Evolutionary conservation across 2,113 vertebrate genomes (phyloP), one percentile per base, ranked within the genome.

Genomic region (Ancistrus triradiatus): DNA sequence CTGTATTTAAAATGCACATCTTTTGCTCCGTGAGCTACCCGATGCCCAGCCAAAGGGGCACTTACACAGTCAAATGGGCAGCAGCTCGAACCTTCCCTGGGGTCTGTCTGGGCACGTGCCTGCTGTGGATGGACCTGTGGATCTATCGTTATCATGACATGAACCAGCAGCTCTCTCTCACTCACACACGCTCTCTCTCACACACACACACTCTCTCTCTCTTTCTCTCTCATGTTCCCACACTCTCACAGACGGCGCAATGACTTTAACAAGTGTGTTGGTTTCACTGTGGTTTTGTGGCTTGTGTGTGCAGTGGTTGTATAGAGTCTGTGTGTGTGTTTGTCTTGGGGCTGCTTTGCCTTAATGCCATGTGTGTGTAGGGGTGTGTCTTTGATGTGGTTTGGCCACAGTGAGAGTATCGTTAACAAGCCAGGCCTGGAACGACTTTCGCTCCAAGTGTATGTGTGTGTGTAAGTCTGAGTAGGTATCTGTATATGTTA

Each of bases 381-480:
- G 68, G 61, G 71, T 72, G 60, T 49, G 14, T 60, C 46, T 73
- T 56, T 73, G 71, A 73, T 73, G 71, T 73, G 71, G 71, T 68
- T 73, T 73, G 65, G 66, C 65, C 31, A n/a, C 55, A 37, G 46
- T 3, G 13, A 46, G 43, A 28, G n/a, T n/a, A 18, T 47, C 11
- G 13, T 63, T 63, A 63, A 42, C 35, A 63, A 62, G 19, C 59
- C 59, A 38, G 14, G 21, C 7, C 28, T 51, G 35, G 9, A 53
- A 38, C 40, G 44, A 59, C 60, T n/a, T n/a, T n/a, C n/a, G n/a
- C n/a, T n/a, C n/a, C n/a, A n/a, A n/a, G n/a, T n/a, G n/a, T n/a
- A n/a, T n/a, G n/a, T n/a, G n/a, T n/a, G n/a, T n/a, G 58, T 66
- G 47, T 55, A 15, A 59, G 65, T 25, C 44, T 59, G 74, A 4